A percentile compares a stretch with the other conserved stretches of the same genome.
Evolutionary conservation across 2,797 vertebrate genomes (phyloP).

Genomic region (Pteronotus mesoamericanus): DNA sequence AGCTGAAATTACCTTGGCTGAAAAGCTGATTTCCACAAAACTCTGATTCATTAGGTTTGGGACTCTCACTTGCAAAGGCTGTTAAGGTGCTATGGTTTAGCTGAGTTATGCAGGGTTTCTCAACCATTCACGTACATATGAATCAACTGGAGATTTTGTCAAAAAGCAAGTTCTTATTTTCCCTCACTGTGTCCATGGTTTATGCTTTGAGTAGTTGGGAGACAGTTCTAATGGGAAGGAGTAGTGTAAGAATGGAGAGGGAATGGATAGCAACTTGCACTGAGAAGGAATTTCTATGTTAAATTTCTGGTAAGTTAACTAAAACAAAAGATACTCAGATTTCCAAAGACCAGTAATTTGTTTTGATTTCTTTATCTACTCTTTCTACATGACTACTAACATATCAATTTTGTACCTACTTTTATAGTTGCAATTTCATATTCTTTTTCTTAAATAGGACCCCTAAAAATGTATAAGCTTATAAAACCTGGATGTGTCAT

Average conservation of each 20-base stretch:
- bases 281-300: neutral
- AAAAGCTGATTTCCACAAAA: neutral
- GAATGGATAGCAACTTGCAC: neutral
- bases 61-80: neutral
- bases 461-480: neutral
- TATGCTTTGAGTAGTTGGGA: neutral
- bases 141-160: neutral
- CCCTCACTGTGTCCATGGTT: neutral
- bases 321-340: neutral
- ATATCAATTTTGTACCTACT: neutral
- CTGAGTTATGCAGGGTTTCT: neutral
- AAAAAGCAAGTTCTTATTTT: neutral
- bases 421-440: neutral
- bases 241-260: fast-evolving
- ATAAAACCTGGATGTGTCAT: neutral
- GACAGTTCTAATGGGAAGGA: neutral
- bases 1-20: neutral
- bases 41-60: neutral
- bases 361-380: neutral
- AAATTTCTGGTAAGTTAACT: neutral
- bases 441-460: neutral
- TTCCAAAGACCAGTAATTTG: neutral
- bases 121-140: neutral
- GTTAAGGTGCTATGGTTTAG: neutral
- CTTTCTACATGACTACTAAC: neutral